These are phyloP conservation scores for Leptinotarsa undecemlineata DNA, from an alignment of 1,140 invertebrate species.

Conservation along the genomic window DNA sequence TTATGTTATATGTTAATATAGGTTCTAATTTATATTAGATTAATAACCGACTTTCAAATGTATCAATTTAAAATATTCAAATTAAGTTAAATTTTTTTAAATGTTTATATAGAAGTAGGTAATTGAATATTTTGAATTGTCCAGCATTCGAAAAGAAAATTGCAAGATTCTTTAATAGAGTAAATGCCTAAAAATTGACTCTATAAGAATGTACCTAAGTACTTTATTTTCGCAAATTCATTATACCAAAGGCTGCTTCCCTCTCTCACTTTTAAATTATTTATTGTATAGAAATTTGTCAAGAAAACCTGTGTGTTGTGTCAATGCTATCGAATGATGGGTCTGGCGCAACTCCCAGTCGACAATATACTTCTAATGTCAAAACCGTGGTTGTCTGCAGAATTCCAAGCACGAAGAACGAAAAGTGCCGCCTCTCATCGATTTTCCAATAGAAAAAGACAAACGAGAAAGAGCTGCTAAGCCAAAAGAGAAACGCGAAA, in stretches of 20 bases:
- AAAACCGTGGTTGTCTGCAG: slow-evolving; percentile 41
- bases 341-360: background rate
- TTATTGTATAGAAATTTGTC: slow-evolving; percentile 6
- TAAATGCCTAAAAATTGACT: too few species aligned
- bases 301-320: background rate
- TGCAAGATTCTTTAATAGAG: too few species aligned
- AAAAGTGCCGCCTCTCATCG: slow-evolving; percentile 50
- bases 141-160: too few species aligned
- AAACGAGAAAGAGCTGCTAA: slow-evolving; percentile 72
- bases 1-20: too few species aligned
- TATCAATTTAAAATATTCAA: too few species aligned
- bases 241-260: background rate
- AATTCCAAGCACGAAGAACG: slow-evolving; percentile 61
- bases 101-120: too few species aligned
- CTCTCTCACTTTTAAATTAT: background rate
- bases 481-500: slow-evolving; percentile 62
- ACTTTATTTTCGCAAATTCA: too few species aligned
- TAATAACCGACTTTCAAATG: too few species aligned
- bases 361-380: background rate
- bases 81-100: too few species aligned
- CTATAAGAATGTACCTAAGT: too few species aligned
- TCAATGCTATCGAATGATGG: background rate
- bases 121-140: too few species aligned
- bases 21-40: too few species aligned
- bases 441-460: slow-evolving; percentile 51